phyloP scores from a whole-genome alignment of 2,113 vertebrate species.

The Carassius carassius region DNA sequence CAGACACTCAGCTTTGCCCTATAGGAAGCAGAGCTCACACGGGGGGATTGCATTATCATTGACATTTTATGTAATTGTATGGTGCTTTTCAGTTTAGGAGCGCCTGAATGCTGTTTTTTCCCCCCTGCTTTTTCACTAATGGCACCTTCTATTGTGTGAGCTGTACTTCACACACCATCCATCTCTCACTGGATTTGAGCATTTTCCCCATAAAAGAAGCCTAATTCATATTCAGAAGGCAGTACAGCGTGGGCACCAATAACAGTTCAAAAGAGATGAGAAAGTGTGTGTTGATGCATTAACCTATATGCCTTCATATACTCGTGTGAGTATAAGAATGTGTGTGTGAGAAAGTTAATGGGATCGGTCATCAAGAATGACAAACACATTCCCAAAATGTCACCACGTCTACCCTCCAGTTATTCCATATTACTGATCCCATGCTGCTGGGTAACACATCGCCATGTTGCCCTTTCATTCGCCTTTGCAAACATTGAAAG shows the following conservation, averaged over 20 bases:
- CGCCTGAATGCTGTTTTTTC: not conserved
- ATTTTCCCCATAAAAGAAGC: not conserved
- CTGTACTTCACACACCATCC: not conserved
- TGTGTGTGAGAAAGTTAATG: slow-evolving; percentile 22
- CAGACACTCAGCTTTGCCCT: not conserved
- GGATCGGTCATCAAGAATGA: slow-evolving; percentile 23
- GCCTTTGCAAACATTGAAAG: slow-evolving; percentile 71
- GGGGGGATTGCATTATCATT: slow-evolving; percentile 30
- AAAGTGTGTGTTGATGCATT: slow-evolving; percentile 16
- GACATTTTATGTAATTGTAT: slow-evolving; percentile 7
- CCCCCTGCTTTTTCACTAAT: not conserved
- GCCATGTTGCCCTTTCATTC: slow-evolving; percentile 71
- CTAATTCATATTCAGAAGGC: not conserved
- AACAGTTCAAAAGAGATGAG: not conserved
- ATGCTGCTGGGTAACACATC: slow-evolving; percentile 73
- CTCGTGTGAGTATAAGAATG: not conserved
- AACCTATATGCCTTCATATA: not conserved
- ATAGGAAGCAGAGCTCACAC: not conserved
- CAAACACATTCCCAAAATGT: slow-evolving; percentile 53
- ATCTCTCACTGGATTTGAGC: not conserved
- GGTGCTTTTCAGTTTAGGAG: not conserved
- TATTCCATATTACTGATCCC: slow-evolving; percentile 52
- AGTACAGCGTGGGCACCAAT: not conserved
- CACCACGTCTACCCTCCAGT: slow-evolving; percentile 29
- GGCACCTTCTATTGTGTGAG: not conserved